Evolutionary conservation across 2,113 vertebrate species (phyloP), one percentile per base, ranked within the genome.

Genomic region (Larimichthys crocea): DNA sequence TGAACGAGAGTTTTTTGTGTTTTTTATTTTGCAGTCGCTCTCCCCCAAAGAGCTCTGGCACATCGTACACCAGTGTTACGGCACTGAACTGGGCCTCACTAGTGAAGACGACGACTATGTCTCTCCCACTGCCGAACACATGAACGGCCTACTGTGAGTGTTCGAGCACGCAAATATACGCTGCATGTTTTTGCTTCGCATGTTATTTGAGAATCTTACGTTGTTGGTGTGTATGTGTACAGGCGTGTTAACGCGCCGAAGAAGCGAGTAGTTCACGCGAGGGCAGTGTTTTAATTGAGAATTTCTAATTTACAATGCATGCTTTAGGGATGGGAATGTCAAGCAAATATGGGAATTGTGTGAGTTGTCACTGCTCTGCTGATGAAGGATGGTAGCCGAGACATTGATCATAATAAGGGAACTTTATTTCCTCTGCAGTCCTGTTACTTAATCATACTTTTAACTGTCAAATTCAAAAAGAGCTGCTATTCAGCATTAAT

Each of bases 21-120:
- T 10, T 66, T 29, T 57, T 88, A 10, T 84, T 63, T 80, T 61
- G 9, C 91, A 97, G 97, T 95, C 97, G 1, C 90, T 98, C 76
- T 96, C 96, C 68, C 97, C 97, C 3, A 96, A 95, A 10, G 97
- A 98, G 92, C 95, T 98, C 60, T 97, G 97, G 97, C 95, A 97
- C 92, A 96, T 97, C 44, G 97, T 97, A 0, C 97, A 98, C 92
- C 97, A 97, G 92, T 97, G 97, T 87, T 98, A 98, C 0, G 97
- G 97, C 81, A 96, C 96, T 0, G 97, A 98, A 82, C 94, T 98
- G 35, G 97, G 97, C 35, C 96, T 98, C 78, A 98, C 97, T 35
- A 98, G 97, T 4, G 97, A 98, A 88, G 97, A 98, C 0, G 97
- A 97, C 40, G 97, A 98, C 94, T 98, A 98, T 2, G 97, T 97